phyloP scores from a whole-genome alignment of 2,113 vertebrate genomes.

The Phalacrocorax aristotelis region DNA sequence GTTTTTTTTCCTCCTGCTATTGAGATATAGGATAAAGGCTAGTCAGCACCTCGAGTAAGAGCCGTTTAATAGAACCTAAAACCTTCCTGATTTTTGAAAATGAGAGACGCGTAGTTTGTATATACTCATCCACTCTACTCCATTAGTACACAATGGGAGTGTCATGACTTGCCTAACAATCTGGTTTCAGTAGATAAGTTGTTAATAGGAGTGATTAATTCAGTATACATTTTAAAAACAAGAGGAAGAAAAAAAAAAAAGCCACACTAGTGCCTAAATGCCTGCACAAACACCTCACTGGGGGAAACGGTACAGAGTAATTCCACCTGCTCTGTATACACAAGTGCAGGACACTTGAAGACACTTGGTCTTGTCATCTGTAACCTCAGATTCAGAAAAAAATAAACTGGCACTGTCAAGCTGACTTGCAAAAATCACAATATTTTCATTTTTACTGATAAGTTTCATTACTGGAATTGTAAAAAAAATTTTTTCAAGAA shows the following conservation, averaged over 20 bases:
- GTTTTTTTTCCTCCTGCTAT: not conserved
- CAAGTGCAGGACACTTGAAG: not conserved
- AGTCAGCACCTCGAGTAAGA: not conserved
- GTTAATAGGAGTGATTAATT: not conserved
- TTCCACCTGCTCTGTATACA: not conserved
- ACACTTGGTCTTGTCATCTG: not conserved
- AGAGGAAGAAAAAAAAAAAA: not conserved
- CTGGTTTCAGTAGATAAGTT: not conserved
- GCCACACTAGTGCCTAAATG: not conserved
- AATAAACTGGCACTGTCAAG: not conserved
- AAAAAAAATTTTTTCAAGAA: not conserved
- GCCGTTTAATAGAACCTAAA: not conserved
- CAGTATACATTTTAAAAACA: not conserved
- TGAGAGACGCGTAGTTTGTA: not conserved
- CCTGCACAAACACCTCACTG: not conserved
- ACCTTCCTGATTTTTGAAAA: not conserved
- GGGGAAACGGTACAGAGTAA: not conserved
- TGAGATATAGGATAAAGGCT: not conserved
- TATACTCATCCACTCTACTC: not conserved
- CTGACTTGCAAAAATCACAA: not conserved
- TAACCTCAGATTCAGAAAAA: not conserved
- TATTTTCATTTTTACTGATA: not conserved
- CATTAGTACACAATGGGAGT: not conserved
- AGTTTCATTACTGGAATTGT: not conserved
- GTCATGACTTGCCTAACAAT: not conserved